These are phyloP conservation scores for Crotalus tigris DNA, from an alignment of 2,113 vertebrate species.

Conservation along the genomic window DNA sequence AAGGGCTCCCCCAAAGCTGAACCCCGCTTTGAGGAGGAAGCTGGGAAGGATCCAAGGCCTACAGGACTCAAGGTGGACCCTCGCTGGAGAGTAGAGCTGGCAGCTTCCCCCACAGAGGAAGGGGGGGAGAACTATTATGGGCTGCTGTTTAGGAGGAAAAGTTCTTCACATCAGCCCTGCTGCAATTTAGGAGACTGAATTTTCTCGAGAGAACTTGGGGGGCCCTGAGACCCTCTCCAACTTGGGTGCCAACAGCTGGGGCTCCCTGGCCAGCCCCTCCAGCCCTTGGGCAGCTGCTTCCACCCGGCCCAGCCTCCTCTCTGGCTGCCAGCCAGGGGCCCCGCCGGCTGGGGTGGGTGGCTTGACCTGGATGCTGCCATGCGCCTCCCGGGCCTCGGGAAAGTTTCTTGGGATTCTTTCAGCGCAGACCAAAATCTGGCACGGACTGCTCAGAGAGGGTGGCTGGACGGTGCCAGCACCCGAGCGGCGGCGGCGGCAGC, in stretches of 20 bases:
- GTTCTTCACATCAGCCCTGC: not conserved
- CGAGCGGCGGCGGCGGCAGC: not conserved
- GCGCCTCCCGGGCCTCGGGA: constrained; percentile 40
- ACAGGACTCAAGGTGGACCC: not conserved
- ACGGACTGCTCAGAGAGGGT: constrained; percentile 48
- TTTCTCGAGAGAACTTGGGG: not conserved
- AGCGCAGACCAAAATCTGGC: constrained; percentile 69
- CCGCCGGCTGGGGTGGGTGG: constrained; percentile 28
- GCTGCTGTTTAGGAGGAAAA: not conserved
- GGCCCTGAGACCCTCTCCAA: not conserved
- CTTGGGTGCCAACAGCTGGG: not conserved
- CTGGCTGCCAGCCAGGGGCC: not conserved
- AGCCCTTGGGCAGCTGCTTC: not conserved
- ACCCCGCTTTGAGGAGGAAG: not conserved
- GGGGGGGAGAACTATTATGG: not conserved
- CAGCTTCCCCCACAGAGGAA: no score
- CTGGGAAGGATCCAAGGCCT: not conserved
- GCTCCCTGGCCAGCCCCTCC: not conserved
- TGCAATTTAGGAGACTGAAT: not conserved
- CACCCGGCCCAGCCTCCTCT: not conserved
- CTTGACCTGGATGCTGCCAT: constrained; percentile 64
- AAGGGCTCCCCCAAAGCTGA: no score
- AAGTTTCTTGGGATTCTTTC: constrained; percentile 58
- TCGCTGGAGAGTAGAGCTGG: not conserved
- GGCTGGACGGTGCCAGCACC: not conserved